Conservation (phyloP, 2,113 vertebrate genomes). For the Xenopus borealis region DNA sequence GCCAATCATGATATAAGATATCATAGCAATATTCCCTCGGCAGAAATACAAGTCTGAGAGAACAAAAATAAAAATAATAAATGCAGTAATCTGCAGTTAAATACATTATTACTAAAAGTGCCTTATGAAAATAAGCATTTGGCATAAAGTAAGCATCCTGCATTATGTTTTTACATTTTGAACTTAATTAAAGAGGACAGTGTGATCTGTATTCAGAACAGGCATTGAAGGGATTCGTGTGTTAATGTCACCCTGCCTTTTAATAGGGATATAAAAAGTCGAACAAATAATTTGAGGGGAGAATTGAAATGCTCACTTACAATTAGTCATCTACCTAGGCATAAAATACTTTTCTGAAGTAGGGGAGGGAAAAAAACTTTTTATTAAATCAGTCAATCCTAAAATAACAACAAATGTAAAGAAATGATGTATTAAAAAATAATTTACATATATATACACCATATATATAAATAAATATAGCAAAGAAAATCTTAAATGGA, state of each 20-base stretch:
- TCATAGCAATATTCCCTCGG: not conserved
- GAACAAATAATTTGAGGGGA: not conserved
- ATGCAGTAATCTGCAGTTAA: conserved; percentile 15
- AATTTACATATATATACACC: too few species aligned
- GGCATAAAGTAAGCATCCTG: conserved; percentile 1
- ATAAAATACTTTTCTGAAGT: too few species aligned
- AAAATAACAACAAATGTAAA: too few species aligned
- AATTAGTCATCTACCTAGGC: too few species aligned
- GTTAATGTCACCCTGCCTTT: conserved; percentile 31
- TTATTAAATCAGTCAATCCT: too few species aligned
- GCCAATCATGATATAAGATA: conserved; percentile 11
- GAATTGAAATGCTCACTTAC: too few species aligned
- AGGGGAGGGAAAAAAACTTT: too few species aligned
- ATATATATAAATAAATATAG: too few species aligned
- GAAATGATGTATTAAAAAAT: too few species aligned
- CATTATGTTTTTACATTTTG: conserved; percentile 16
- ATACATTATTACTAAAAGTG: not conserved
- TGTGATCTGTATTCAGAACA: conserved; percentile 34
- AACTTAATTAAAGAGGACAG: conserved; percentile 29
- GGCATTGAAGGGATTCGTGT: conserved; percentile 14
- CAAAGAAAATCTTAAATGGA: too few species aligned
- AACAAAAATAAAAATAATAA: conserved; percentile 7
- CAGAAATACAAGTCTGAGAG: conserved; percentile 4
- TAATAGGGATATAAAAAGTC: conserved; percentile 30
- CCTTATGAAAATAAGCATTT: conserved; percentile 10